Evolutionary conservation across 2,797 vertebrate species (phyloP).

Genomic region (Coendou prehensilis): DNA sequence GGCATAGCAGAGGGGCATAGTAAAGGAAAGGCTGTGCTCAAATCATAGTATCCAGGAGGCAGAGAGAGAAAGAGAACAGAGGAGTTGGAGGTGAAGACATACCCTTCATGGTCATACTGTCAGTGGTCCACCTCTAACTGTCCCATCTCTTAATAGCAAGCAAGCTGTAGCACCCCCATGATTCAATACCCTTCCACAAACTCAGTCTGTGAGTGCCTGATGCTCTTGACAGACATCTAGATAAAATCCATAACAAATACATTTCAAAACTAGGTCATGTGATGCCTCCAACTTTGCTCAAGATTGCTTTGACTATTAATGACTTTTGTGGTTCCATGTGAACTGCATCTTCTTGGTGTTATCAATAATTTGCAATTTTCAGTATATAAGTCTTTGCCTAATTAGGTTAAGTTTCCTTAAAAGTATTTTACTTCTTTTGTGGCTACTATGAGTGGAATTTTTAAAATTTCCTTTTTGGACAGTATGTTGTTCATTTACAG

Average conservation of each 20-base stretch:
- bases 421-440: neutral
- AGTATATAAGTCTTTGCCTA: neutral
- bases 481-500: neutral
- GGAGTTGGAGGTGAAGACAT: no score
- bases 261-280: neutral
- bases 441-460: neutral
- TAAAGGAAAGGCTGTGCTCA: neutral
- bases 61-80: neutral
- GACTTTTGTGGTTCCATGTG: neutral
- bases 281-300: neutral
- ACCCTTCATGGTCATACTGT: neutral
- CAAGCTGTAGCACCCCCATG: neutral
- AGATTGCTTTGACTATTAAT: neutral
- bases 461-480: neutral
- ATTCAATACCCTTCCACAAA: neutral
- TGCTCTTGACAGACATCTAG: neutral
- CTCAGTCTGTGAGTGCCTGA: neutral
- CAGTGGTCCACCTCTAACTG: no score
- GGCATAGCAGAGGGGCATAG: neutral
- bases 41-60: neutral
- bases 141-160: neutral
- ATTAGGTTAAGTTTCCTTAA: neutral
- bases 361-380: neutral
- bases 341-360: no score
- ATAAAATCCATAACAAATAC: neutral